Percentiles rank a stretch among this genome's conserved stretches.
Evolutionary conservation across 2,113 vertebrate species (phyloP).

Genomic region (Mus musculus): DNA sequence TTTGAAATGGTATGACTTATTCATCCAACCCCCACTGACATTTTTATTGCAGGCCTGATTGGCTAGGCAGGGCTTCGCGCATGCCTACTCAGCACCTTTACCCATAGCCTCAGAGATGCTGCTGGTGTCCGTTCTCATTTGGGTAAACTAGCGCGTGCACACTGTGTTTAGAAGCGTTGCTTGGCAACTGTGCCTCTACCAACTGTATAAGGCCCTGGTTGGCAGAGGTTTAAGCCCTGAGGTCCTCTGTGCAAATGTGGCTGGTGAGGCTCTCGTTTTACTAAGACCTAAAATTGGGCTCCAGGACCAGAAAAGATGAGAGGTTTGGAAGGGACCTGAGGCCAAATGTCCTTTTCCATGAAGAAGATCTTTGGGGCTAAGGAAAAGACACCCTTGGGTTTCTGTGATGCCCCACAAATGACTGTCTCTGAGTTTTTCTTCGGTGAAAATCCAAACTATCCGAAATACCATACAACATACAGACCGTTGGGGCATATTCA

Average conservation of each 20-base stretch:
- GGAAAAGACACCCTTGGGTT: not conserved
- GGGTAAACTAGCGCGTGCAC: not conserved
- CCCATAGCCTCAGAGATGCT: too few species aligned
- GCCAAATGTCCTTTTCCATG: not conserved
- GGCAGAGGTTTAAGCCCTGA: not conserved
- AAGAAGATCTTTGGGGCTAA: not conserved
- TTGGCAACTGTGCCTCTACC: not conserved
- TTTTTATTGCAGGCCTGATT: not conserved
- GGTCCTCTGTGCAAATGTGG: not conserved
- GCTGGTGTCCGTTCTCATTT: not conserved
- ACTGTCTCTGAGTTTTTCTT: not conserved
- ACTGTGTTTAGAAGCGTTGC: not conserved
- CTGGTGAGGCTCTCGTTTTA: not conserved
- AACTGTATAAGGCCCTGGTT: not conserved
- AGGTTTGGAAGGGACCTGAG: not conserved
- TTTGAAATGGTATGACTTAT: not conserved
- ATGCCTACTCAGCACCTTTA: not conserved
- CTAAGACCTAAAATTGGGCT: not conserved
- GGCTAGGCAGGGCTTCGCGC: not conserved
- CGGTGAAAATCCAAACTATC: not conserved
- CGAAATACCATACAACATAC: not conserved
- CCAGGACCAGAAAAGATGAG: not conserved
- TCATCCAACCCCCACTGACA: not conserved
- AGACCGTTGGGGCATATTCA: not conserved
- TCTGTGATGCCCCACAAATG: not conserved